Percentiles rank a stretch among this genome's conserved stretches.
Conservation (phyloP, 2,797 vertebrate species). For the Ciconia nigra region DNA sequence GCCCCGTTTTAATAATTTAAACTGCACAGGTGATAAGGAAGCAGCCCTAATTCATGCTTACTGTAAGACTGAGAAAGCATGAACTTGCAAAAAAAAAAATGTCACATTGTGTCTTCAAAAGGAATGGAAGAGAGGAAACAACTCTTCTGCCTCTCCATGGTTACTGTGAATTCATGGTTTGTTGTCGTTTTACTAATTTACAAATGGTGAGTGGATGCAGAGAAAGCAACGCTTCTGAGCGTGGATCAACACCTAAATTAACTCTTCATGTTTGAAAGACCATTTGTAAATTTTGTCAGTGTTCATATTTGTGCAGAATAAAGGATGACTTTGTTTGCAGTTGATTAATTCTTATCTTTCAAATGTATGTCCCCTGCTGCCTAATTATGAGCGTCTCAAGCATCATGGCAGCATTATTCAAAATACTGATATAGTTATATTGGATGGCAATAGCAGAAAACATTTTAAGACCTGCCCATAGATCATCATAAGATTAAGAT, state of each 20-base stretch:
- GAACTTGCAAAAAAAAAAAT: background rate
- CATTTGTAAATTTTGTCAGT: background rate
- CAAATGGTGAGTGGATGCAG: background rate
- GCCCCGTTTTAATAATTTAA: background rate
- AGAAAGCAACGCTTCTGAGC: background rate
- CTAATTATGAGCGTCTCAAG: background rate
- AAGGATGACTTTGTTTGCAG: background rate
- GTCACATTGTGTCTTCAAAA: background rate
- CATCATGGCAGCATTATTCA: background rate
- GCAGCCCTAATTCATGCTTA: background rate
- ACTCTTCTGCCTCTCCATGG: background rate
- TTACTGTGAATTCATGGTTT: background rate
- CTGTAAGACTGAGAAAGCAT: accelerated
- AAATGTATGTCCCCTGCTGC: background rate
- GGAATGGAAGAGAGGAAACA: background rate
- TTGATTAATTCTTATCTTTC: background rate
- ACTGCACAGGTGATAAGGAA: background rate
- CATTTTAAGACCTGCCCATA: background rate
- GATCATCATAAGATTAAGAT: background rate
- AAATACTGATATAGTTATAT: background rate
- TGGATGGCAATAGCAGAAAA: background rate
- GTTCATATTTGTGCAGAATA: background rate
- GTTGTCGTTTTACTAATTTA: background rate
- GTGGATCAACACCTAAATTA: background rate
- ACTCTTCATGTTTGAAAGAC: background rate